Percentiles rank a stretch among this genome's conserved stretches.
Evolutionary conservation across 2,797 vertebrate species (phyloP).

Genomic region (Tachyglossus aculeatus): DNA sequence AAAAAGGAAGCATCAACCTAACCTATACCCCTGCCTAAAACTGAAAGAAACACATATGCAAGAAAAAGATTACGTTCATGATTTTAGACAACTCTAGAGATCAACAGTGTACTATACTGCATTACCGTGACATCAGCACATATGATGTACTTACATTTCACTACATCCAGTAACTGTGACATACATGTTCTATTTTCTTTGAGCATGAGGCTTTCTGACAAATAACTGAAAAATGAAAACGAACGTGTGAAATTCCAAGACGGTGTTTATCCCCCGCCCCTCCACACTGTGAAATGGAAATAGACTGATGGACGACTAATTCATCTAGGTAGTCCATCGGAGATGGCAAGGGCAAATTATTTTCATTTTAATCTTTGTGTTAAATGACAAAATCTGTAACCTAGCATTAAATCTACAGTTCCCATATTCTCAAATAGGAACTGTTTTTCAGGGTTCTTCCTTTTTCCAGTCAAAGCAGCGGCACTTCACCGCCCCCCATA

Average conservation of each 20-base stretch:
- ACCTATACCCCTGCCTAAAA: neutral
- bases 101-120: too few species aligned
- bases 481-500: too few species aligned
- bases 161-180: conserved; percentile 85
- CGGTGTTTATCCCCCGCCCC: too few species aligned
- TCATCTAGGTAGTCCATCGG: too few species aligned
- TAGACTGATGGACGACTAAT: too few species aligned
- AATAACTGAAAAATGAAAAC: conserved; percentile 79
- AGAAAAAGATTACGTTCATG: too few species aligned
- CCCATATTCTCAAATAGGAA: too few species aligned
- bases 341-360: too few species aligned
- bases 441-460: too few species aligned
- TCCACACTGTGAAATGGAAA: too few species aligned
- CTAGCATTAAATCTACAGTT: too few species aligned
- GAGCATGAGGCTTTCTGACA: conserved; percentile 86
- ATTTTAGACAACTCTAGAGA: neutral
- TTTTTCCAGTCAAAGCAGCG: too few species aligned
- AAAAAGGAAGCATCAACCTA: neutral
- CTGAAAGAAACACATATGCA: fast-evolving
- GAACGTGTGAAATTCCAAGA: neutral
- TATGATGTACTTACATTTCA: conserved; percentile 88
- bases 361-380: conserved; percentile 6
- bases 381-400: conserved; percentile 2
- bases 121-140: neutral
- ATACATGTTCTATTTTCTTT: conserved; percentile 83